Conservation (phyloP, 64 coral and sea anemone species). For the Exaiptasia diaphana region DNA sequence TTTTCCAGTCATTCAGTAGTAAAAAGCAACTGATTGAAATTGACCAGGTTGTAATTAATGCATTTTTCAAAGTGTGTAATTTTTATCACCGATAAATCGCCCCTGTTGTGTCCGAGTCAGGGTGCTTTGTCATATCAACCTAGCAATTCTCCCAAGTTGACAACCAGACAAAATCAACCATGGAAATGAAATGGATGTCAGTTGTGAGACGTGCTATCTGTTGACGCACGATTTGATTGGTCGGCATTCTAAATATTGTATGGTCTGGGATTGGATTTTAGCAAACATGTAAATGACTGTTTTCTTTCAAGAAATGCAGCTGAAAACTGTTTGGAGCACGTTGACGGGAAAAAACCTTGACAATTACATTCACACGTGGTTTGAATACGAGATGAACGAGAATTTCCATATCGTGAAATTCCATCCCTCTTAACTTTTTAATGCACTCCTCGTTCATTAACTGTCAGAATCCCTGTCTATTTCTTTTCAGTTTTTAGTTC, state of each 20-base stretch:
- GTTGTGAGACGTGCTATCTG: conserved; percentile 63
- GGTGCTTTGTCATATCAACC: conserved; percentile 2
- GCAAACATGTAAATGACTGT: conserved; percentile 96
- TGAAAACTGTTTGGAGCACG: conserved; percentile 27
- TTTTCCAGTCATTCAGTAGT: background rate
- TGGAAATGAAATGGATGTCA: conserved; percentile 74
- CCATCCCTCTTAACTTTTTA: background rate
- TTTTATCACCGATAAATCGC: background rate
- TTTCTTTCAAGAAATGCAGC: conserved; percentile 53
- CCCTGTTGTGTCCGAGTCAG: background rate
- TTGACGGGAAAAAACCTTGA: conserved; percentile 2
- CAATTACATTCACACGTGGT: conserved; percentile 6
- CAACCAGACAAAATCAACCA: conserved; percentile 64
- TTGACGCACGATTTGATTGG: conserved; percentile 65
- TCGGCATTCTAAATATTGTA: conserved; percentile 22
- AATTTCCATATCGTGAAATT: background rate
- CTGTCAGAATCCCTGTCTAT: background rate
- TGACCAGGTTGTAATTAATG: conserved; percentile 17
- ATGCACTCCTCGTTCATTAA: background rate
- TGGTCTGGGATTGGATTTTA: conserved; percentile 72
- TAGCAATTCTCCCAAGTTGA: conserved; percentile 64
- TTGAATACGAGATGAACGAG: conserved; percentile 17
- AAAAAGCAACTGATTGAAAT: background rate
- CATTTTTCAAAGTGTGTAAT: conserved; percentile 11
- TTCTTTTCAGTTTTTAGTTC: background rate